phyloP scores from a whole-genome alignment of 2,888 invertebrate genomes.

The Pseudococcus jackbeardsleyi region DNA sequence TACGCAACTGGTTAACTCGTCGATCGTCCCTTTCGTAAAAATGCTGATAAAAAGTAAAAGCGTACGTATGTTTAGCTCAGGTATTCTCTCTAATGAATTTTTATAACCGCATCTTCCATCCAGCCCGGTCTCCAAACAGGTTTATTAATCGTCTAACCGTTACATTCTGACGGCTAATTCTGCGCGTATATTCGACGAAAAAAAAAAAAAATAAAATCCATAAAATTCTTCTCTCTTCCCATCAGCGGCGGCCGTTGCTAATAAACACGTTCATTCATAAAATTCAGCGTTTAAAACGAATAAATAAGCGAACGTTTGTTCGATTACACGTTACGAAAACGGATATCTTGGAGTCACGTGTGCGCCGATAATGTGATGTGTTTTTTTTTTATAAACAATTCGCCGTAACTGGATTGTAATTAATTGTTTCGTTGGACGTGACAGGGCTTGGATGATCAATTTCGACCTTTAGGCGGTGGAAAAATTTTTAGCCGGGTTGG shows the following conservation, averaged over 20 bases:
- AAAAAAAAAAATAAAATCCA: background rate
- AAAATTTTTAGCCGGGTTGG: background rate
- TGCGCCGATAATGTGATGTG: background rate
- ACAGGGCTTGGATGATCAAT: background rate
- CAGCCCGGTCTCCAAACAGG: conserved; percentile 2
- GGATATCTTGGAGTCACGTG: background rate
- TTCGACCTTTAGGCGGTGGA: background rate
- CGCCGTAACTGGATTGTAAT: conserved; percentile 7
- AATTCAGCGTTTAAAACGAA: background rate
- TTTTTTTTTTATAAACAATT: conserved; percentile 7
- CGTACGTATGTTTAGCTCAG: background rate
- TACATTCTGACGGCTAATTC: conserved; percentile 37
- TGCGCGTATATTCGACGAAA: background rate
- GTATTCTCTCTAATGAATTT: conserved; percentile 22
- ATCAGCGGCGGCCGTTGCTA: background rate
- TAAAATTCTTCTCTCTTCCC: conserved; percentile 22
- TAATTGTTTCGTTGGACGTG: background rate
- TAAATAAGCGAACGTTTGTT: background rate
- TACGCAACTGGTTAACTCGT: conserved; percentile 22
- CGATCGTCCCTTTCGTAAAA: background rate
- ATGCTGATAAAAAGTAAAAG: background rate
- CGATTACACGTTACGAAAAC: conserved; percentile 35
- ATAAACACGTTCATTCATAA: conserved; percentile 43
- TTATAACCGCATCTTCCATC: background rate
- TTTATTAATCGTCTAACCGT: conserved; percentile 41